Evolutionary conservation across 2,113 vertebrate species (phyloP).

Genomic region (Phoxinus phoxinus): DNA sequence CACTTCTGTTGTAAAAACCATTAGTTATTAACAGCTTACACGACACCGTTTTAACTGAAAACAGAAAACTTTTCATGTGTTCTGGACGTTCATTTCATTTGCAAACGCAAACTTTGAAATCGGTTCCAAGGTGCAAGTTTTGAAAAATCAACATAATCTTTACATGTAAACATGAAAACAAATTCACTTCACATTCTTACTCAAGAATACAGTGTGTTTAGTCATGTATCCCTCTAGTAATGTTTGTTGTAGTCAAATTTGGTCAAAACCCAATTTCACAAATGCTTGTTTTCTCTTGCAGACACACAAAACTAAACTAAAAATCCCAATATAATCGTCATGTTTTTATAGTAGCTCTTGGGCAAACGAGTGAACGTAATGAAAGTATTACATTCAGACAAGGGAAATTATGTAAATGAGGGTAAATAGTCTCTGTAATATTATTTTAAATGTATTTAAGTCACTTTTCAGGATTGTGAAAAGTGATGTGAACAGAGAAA

Average conservation of each 20-base stretch:
- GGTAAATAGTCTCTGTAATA: background rate
- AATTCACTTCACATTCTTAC: background rate
- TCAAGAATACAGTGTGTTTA: background rate
- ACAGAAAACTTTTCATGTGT: no score
- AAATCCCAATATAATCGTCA: background rate
- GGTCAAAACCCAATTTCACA: background rate
- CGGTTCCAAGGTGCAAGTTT: no score
- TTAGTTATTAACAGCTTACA: no score
- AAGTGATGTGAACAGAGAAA: no score
- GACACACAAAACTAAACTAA: background rate
- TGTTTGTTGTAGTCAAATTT: background rate
- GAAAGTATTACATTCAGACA: background rate
- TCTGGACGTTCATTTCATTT: no score
- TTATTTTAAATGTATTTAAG: background rate
- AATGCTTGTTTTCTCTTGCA: background rate
- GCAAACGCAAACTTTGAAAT: no score
- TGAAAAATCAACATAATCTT: no score
- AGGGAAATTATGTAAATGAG: background rate
- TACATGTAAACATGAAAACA: constrained; percentile 67
- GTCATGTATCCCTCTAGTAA: background rate
- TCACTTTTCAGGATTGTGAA: no score
- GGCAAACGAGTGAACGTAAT: background rate
- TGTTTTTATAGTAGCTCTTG: background rate
- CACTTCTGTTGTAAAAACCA: no score
- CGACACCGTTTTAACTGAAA: no score